phyloP scores from a whole-genome alignment of 2,113 vertebrate genomes.

The Calidris pugnax region DNA sequence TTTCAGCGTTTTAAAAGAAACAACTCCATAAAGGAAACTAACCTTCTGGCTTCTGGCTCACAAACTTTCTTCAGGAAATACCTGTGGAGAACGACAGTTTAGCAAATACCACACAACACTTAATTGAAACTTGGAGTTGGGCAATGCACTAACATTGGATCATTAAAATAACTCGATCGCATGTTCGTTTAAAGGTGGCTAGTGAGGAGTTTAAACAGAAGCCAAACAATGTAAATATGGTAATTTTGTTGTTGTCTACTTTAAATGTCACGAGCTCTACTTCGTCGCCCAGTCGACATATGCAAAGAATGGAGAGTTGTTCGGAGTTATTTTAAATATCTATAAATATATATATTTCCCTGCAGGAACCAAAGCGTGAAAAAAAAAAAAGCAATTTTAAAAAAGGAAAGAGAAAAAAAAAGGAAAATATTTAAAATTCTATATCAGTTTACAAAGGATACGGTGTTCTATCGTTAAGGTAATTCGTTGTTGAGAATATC shows the following conservation, averaged over 20 bases:
- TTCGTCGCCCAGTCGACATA: conserved; percentile 34
- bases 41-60: conserved; percentile 60
- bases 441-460: conserved; percentile 80
- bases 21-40: conserved; percentile 51
- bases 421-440: conserved; percentile 81
- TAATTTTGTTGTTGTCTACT: conserved; percentile 61
- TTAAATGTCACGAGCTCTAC: conserved; percentile 62
- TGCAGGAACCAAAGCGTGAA: conserved; percentile 81
- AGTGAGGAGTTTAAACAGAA: conserved; percentile 44
- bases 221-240: conserved; percentile 69
- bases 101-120: conserved; percentile 71
- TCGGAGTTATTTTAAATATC: conserved; percentile 81
- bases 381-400: conserved; percentile 61
- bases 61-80: conserved; percentile 77
- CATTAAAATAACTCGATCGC: conserved; percentile 53
- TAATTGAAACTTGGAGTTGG: conserved; percentile 72
- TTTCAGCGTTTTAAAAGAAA: conserved; percentile 37
- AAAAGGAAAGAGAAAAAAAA: background rate
- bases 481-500: conserved; percentile 76
- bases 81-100: conserved; percentile 72
- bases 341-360: conserved; percentile 80
- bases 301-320: conserved; percentile 68
- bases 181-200: conserved; percentile 43
- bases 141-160: conserved; percentile 56
- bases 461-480: conserved; percentile 72